phyloP scores from a whole-genome alignment of 2,113 vertebrate species.

The Empidonax alnorum region DNA sequence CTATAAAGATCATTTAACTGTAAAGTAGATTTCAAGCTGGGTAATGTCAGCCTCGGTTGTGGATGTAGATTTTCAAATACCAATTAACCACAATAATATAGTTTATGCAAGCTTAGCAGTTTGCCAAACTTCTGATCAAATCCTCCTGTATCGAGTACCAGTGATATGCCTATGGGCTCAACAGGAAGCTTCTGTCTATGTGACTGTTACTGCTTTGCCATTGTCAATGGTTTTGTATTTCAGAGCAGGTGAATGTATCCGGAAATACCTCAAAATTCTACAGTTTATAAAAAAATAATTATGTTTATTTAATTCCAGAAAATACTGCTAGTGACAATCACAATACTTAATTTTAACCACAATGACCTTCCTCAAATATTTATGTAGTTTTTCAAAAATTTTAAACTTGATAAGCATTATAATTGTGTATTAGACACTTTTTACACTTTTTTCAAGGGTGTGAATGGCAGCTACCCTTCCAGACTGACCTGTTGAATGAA shows the following conservation, averaged over 20 bases:
- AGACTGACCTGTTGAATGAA: neutral
- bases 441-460: neutral
- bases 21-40: neutral
- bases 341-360: neutral
- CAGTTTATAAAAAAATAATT: neutral
- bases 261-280: neutral
- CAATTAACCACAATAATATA: neutral
- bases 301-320: neutral
- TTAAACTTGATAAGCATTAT: neutral
- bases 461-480: neutral
- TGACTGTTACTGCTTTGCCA: neutral
- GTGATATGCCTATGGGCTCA: neutral
- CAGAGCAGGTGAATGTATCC: neutral
- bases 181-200: neutral
- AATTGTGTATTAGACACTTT: neutral
- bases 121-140: neutral
- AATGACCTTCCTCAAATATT: neutral
- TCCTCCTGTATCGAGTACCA: neutral
- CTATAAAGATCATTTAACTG: neutral
- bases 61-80: neutral
- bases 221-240: neutral
- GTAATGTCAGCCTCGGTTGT: neutral
- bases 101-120: neutral
- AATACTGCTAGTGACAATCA: neutral
- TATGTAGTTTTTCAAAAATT: neutral